phyloP scores from a whole-genome alignment of 2,888 invertebrate species.

The Ochropacha duplaris region DNA sequence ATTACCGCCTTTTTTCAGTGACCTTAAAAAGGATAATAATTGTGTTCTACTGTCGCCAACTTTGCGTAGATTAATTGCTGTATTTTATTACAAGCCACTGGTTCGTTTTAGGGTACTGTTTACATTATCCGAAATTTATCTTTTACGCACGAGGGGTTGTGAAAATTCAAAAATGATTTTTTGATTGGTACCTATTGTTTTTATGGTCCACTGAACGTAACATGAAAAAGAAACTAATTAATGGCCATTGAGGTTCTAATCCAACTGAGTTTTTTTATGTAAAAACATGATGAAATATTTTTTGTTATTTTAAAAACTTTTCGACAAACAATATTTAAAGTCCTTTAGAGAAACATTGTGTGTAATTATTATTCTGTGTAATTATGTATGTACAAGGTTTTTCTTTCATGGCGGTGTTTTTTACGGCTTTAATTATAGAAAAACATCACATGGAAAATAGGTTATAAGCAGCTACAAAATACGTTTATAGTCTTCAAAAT shows the following conservation, averaged over 20 bases:
- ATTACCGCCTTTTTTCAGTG: constrained; percentile 28
- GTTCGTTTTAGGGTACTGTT: constrained; percentile 30
- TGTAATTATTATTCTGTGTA: too few relatives aligned
- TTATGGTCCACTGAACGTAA: neutral
- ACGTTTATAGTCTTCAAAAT: too few relatives aligned
- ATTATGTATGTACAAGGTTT: too few relatives aligned
- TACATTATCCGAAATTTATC: constrained; percentile 25
- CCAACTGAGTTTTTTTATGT: neutral
- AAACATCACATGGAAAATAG: too few relatives aligned
- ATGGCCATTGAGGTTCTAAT: neutral
- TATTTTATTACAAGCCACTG: constrained; percentile 44
- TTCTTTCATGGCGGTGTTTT: too few relatives aligned
- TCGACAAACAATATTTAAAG: too few relatives aligned
- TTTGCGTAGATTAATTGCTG: constrained; percentile 53
- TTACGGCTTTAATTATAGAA: too few relatives aligned
- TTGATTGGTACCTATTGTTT: neutral
- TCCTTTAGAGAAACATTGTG: too few relatives aligned
- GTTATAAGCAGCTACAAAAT: neutral
- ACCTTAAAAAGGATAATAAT: constrained; percentile 49
- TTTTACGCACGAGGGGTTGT: constrained; percentile 24
- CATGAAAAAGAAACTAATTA: neutral
- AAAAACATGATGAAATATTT: too few relatives aligned
- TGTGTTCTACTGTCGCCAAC: constrained; percentile 47
- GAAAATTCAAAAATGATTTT: neutral
- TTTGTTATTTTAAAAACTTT: too few relatives aligned